Conservation (phyloP, 1,140 invertebrate genomes). For the Lasioglossum baleicum region DNA sequence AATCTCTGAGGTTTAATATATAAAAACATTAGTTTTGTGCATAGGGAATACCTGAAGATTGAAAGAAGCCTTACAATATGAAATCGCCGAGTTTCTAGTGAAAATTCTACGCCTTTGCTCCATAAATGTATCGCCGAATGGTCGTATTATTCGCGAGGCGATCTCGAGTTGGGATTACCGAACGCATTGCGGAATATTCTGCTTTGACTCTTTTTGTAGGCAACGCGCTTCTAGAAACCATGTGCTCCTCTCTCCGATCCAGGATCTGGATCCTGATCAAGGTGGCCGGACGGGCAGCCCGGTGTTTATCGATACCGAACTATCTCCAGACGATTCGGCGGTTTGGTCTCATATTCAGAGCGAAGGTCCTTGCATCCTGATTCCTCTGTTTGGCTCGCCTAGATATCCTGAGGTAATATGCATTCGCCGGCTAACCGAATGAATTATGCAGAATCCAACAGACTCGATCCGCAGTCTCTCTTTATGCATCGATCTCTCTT, state of each 20-base stretch:
- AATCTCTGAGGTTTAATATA: too few relatives aligned
- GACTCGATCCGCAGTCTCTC: constrained; percentile 55
- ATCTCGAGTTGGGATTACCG: not conserved
- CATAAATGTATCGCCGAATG: constrained; percentile 33
- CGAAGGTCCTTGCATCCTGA: constrained; percentile 65
- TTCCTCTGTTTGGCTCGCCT: constrained; percentile 43
- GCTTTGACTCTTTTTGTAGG: constrained; percentile 21
- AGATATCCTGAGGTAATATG: constrained; percentile 69
- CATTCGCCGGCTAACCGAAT: constrained; percentile 61
- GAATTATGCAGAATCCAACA: constrained; percentile 69
- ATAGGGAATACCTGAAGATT: not conserved
- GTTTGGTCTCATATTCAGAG: constrained; percentile 67
- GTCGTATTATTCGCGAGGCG: constrained; percentile 26
- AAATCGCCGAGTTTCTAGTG: too few relatives aligned
- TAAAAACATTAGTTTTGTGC: too few relatives aligned
- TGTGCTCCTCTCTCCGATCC: constrained; percentile 29
- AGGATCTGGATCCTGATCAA: constrained; percentile 55
- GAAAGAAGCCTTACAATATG: not conserved
- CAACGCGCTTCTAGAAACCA: constrained; percentile 13
- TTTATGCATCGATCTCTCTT: constrained; percentile 68
- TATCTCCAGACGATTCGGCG: constrained; percentile 67
- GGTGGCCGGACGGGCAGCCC: not conserved
- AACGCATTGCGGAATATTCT: constrained; percentile 36
- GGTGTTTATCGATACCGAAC: constrained; percentile 57
- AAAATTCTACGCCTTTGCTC: constrained; percentile 3